These are phyloP conservation scores for Iguana delicatissima DNA, from an alignment of 2,797 vertebrate species.

Conservation along the genomic window DNA sequence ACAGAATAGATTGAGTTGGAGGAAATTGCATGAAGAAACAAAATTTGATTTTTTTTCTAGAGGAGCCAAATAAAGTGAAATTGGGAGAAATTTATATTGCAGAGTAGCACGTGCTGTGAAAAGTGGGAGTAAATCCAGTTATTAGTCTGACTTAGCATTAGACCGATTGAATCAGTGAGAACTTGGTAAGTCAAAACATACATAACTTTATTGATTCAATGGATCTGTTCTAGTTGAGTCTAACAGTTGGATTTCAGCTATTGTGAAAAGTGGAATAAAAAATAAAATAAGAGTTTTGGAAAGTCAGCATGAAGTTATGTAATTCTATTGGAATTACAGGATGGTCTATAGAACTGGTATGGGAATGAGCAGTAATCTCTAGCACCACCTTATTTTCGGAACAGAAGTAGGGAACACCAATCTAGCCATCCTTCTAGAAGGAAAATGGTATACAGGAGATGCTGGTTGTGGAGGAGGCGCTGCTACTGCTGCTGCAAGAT, in stretches of 20 bases:
- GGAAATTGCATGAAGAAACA: neutral
- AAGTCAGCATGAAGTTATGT: too few species aligned
- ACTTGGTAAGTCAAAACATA: neutral
- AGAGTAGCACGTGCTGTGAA: neutral
- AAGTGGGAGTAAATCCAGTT: neutral
- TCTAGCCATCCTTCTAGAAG: neutral
- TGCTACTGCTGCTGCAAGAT: neutral
- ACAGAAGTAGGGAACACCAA: neutral
- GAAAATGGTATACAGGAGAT: neutral
- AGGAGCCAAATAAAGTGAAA: neutral
- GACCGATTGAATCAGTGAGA: neutral
- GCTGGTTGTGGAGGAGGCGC: too few species aligned
- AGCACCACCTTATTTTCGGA: neutral
- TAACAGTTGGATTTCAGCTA: too few species aligned
- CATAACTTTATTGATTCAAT: neutral
- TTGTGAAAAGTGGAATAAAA: too few species aligned
- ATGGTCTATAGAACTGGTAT: neutral
- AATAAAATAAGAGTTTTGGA: too few species aligned
- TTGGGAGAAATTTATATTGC: neutral
- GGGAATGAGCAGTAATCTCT: neutral
- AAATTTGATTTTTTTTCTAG: neutral
- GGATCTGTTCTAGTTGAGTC: neutral
- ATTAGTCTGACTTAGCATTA: neutral
- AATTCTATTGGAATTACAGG: too few species aligned
- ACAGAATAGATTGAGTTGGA: neutral